phyloP scores from a whole-genome alignment of 2,113 vertebrate species.

The Phylloscopus trochilus region DNA sequence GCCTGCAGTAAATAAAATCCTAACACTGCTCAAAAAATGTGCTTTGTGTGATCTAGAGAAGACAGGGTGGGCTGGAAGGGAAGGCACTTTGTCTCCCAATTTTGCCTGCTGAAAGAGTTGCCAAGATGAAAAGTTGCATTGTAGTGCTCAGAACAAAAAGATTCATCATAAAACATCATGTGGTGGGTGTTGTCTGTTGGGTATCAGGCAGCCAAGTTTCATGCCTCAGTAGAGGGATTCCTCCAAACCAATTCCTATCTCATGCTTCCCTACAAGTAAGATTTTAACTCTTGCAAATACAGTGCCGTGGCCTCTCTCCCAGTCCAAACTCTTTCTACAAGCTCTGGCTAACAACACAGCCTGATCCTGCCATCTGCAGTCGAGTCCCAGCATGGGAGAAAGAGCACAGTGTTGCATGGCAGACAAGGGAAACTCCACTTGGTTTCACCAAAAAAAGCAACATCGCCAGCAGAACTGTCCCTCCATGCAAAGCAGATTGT shows the following conservation, averaged over 20 bases:
- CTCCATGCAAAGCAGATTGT: neutral
- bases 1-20: constrained; percentile 28
- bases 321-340: neutral
- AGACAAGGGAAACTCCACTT: neutral
- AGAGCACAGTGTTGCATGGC: neutral
- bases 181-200: neutral
- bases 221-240: neutral
- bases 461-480: neutral
- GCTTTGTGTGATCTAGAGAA: constrained; percentile 29
- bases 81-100: neutral
- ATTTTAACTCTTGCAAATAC: neutral
- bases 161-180: neutral
- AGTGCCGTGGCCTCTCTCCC: neutral
- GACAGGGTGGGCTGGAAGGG: constrained; percentile 2
- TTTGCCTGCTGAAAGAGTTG: neutral
- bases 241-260: neutral
- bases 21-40: neutral
- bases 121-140: neutral
- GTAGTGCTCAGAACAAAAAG: neutral
- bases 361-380: neutral
- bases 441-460: neutral
- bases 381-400: neutral
- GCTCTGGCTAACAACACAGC: neutral
- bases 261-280: neutral
- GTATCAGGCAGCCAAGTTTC: neutral